A percentile compares a stretch with the other conserved stretches of the same genome.
Evolutionary conservation across 2,888 invertebrate genomes (phyloP).

Genomic region (Odontocolon sp.): DNA sequence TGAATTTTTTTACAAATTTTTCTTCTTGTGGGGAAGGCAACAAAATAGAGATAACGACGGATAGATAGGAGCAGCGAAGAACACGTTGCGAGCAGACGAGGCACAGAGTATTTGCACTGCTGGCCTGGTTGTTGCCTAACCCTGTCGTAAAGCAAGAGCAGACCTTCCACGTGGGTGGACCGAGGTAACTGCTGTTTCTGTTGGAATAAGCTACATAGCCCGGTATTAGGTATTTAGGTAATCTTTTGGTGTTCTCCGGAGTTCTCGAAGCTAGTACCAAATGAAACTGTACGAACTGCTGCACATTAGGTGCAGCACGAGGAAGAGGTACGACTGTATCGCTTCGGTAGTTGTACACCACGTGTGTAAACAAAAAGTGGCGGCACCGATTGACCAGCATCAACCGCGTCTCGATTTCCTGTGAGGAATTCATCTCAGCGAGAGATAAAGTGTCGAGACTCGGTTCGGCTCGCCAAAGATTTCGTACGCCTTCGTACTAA

Average conservation of each 20-base stretch:
- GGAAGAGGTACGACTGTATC: conserved; percentile 20
- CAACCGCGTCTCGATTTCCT: conserved; percentile 38
- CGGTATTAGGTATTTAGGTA: background rate
- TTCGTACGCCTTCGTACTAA: conserved; percentile 3
- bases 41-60: conserved; percentile 2
- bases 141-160: conserved; percentile 47
- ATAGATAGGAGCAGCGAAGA: conserved; percentile 34
- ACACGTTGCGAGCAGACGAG: conserved; percentile 57
- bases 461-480: background rate
- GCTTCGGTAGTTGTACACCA: conserved; percentile 33
- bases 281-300: background rate
- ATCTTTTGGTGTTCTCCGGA: background rate
- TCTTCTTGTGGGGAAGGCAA: too few species aligned
- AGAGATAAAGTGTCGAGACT: conserved; percentile 22
- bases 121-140: conserved; percentile 29
- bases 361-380: conserved; percentile 43
- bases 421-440: conserved; percentile 35
- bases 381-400: conserved; percentile 48
- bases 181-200: background rate
- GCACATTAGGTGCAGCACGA: background rate
- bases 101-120: conserved; percentile 49
- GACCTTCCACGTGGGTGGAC: conserved; percentile 32
- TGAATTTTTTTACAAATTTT: too few species aligned
- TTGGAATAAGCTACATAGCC: background rate
- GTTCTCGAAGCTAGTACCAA: background rate